Base-by-base conservation (phyloP, 1,140 invertebrate genomes). In the Drosophila mojavensis region DNA sequence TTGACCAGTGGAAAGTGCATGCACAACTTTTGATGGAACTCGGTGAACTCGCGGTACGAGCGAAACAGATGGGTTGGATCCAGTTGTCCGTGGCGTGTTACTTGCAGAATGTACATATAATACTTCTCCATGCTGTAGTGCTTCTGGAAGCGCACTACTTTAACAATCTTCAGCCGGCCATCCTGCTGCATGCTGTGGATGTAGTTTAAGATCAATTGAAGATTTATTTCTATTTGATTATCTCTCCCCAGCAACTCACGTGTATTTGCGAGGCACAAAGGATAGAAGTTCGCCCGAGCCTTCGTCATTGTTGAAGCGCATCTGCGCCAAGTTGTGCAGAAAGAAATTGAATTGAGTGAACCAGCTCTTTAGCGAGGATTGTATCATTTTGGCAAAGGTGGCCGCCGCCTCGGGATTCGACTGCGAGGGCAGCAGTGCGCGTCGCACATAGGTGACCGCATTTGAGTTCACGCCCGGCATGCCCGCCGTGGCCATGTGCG, bases 321-420 rank as follows among this genome's bases (percentile, higher is more conserved):
- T 93, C 92, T 99, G 99, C 3, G 98, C 98, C 75, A 99, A 93
- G 93, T 99, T 99, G 92, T 99, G 98, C 26, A 99, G 93, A 92
- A 99, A 99, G 93, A 99, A 99, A 93, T 99, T 99, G 76, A 99
- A 97, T 72, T 98, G 98, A 0, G 98, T 98, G 77, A 98, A 99
- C 94, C 97, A 96, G 84, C 93, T 95, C 93, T 97, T 97, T 6
- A 97, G 92, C 15, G 97, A 97, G 75, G 96, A 97, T 91, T 98
- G 96, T 90, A 99, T 98, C 94, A 98, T 96, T 33, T 96, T 93
- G 1, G 98, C 97, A 93, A 99, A 99, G 39, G 96, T 95, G 20
- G 97, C 97, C 0, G 97, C 97, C 4, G 98, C 98, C 93, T 99
- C 98, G 0, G 97, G 96, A 93, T 99, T 98, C 13, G 97, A 97